These are phyloP conservation scores for Paramormyrops kingsleyae DNA, from an alignment of 2,113 vertebrate genomes.

Conservation along the genomic window DNA sequence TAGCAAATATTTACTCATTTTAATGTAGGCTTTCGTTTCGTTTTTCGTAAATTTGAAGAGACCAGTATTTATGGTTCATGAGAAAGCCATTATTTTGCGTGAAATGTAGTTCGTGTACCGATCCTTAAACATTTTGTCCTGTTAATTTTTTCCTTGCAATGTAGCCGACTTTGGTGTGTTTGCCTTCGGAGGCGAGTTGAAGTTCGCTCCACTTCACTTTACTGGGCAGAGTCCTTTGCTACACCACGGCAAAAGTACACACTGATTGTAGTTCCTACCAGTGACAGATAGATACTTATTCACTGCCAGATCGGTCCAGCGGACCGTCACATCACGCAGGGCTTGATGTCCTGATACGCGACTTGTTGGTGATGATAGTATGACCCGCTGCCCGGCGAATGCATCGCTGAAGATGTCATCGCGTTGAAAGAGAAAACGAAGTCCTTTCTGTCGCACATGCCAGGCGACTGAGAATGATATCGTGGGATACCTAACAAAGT, in stretches of 20 bases:
- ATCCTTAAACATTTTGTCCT: background rate
- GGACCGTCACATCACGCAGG: constrained; percentile 87
- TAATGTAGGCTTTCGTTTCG: background rate
- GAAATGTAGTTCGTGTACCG: background rate
- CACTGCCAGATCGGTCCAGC: background rate
- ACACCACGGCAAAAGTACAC: constrained; percentile 12
- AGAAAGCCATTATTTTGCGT: background rate
- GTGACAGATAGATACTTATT: constrained; percentile 30
- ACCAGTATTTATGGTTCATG: background rate
- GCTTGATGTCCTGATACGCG: constrained; percentile 98
- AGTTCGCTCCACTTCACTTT: background rate
- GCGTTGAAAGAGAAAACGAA: constrained; percentile 99
- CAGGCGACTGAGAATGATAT: constrained; percentile 94
- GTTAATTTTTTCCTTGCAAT: background rate
- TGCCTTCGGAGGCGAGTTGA: background rate
- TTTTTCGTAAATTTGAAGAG: background rate
- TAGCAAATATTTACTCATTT: constrained; percentile 11
- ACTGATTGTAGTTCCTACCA: constrained; percentile 32
- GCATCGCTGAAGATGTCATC: constrained; percentile 95
- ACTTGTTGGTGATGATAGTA: constrained; percentile 98
- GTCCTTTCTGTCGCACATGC: constrained; percentile 96
- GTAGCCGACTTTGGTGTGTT: background rate
- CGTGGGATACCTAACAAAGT: constrained; percentile 81
- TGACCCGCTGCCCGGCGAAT: constrained; percentile 77
- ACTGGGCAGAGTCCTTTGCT: background rate